Conservation (phyloP, 2,797 vertebrate species). For the Myotis planiceps region DNA sequence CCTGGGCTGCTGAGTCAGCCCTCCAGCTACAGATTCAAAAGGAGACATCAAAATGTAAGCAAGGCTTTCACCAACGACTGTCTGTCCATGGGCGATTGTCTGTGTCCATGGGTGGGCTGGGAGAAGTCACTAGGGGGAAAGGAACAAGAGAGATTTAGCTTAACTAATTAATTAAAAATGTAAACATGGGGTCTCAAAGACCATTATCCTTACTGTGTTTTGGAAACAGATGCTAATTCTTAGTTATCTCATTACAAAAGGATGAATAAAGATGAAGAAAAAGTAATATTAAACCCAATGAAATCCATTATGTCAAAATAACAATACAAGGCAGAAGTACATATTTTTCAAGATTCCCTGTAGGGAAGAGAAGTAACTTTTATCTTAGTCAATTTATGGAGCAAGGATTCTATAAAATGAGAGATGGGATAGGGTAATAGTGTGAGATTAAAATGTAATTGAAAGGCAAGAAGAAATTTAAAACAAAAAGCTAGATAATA, state of each 20-base stretch:
- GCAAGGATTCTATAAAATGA: conserved; percentile 28
- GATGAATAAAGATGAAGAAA: conserved; percentile 3
- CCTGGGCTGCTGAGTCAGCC: not conserved
- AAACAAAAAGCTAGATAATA: not conserved
- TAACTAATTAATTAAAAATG: not conserved
- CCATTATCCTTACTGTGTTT: not conserved
- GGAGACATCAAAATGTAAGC: not conserved
- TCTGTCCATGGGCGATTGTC: too few relatives aligned
- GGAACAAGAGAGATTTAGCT: too few relatives aligned
- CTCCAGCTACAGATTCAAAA: not conserved
- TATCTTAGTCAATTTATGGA: conserved; percentile 58
- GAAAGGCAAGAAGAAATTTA: conserved; percentile 49
- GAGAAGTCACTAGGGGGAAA: too few relatives aligned
- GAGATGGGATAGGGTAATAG: conserved; percentile 1
- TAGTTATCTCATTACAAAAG: conserved; percentile 24
- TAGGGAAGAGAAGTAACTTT: conserved; percentile 25
- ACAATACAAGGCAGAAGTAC: not conserved
- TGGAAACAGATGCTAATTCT: not conserved
- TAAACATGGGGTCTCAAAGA: not conserved
- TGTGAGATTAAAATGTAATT: conserved; percentile 60
- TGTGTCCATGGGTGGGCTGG: too few relatives aligned
- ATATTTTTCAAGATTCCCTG: conserved; percentile 11
- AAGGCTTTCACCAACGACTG: not conserved
- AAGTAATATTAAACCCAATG: not conserved
- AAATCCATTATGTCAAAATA: conserved; percentile 15